These are phyloP conservation scores for Pseudomyrmex dendroicus DNA, from an alignment of 1,140 invertebrate species.

Conservation along the genomic window DNA sequence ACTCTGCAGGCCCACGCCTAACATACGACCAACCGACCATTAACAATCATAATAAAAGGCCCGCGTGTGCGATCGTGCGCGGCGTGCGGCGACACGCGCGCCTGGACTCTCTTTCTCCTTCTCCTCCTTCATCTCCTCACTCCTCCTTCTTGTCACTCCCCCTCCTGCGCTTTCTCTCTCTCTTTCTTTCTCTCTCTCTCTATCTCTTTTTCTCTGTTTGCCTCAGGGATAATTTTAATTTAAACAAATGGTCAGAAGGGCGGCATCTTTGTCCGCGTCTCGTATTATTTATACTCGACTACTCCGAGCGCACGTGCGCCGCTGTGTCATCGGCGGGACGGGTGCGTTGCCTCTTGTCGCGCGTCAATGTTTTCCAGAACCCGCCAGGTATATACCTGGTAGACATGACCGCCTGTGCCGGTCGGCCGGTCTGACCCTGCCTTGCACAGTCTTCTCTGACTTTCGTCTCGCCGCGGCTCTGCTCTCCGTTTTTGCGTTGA, in stretches of 20 bases:
- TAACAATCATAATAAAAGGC: constrained; percentile 84
- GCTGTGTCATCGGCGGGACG: constrained; percentile 83
- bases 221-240: constrained; percentile 84
- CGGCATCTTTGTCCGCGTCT: constrained; percentile 85
- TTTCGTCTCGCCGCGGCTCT: constrained; percentile 29
- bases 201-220: constrained; percentile 1
- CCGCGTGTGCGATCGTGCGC: constrained; percentile 63
- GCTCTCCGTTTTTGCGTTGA: constrained; percentile 69
- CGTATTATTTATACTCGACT: constrained; percentile 85
- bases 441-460: constrained; percentile 27
- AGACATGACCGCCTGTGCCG: constrained; percentile 18
- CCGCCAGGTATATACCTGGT: constrained; percentile 75
- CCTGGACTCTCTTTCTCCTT: not conserved
- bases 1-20: constrained; percentile 60
- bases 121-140: constrained; percentile 35
- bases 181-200: constrained; percentile 18
- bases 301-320: constrained; percentile 83
- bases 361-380: constrained; percentile 82
- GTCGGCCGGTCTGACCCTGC: constrained; percentile 41
- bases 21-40: constrained; percentile 74
- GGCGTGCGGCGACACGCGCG: constrained; percentile 73
- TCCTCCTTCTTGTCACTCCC: constrained; percentile 31
- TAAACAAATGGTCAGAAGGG: constrained; percentile 85
- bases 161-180: not conserved
- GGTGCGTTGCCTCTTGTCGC: constrained; percentile 79